Conservation (phyloP, 2,113 vertebrate species). For the Prionailurus viverrinus region DNA sequence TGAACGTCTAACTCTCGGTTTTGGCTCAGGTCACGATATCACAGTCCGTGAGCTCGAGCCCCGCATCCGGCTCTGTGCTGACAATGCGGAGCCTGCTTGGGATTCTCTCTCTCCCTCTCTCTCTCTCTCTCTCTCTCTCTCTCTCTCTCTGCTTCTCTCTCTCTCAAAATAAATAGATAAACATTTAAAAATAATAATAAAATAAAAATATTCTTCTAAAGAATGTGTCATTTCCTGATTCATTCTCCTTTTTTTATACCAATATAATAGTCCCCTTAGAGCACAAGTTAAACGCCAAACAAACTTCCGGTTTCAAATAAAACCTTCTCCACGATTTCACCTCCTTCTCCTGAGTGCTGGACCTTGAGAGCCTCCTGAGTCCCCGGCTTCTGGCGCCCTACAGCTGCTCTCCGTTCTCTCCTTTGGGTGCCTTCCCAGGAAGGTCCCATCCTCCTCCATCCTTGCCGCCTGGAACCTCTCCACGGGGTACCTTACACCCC, state of each 20-base stretch:
- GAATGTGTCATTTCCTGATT: neutral
- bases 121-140: too few relatives aligned
- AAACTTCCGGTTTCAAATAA: neutral
- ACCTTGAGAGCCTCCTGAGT: neutral
- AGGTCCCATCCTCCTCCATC: neutral
- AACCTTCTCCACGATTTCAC: neutral
- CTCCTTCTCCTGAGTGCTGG: neutral
- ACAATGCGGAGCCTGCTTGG: too few relatives aligned
- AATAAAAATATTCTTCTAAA: neutral
- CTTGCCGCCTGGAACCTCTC: neutral
- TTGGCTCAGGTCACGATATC: too few relatives aligned
- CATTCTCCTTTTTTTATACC: neutral
- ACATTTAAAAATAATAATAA: too few relatives aligned
- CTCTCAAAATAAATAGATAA: too few relatives aligned
- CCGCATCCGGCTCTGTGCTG: too few relatives aligned
- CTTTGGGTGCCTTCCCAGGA: neutral
- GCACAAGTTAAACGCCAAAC: neutral
- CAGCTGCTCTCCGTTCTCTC: neutral
- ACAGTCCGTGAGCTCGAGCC: too few relatives aligned
- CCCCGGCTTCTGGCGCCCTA: fast-evolving
- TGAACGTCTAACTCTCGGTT: too few relatives aligned
- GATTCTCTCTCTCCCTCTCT: too few relatives aligned
- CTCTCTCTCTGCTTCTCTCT: too few relatives aligned
- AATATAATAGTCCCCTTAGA: neutral
- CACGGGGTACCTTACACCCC: fast-evolving